Conservation (phyloP, 2,113 vertebrate genomes). For the Myotis lucifugus region DNA sequence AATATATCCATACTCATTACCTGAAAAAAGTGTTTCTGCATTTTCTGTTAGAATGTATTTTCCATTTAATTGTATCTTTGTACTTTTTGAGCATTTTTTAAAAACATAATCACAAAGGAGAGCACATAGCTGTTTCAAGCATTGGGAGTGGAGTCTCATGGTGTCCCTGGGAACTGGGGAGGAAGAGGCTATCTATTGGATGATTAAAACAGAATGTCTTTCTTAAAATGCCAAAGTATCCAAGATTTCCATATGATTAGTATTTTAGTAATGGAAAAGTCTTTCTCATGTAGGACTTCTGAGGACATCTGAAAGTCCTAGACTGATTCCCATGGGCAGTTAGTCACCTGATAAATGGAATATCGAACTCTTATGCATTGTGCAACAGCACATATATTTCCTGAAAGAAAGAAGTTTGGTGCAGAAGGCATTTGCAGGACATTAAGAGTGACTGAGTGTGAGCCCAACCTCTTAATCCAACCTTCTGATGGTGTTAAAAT, state of each 20-base stretch:
- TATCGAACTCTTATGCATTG: rapidly evolving
- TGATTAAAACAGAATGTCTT: neutral
- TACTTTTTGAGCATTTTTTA: neutral
- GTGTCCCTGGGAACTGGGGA: neutral
- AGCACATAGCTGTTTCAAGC: neutral
- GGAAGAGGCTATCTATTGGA: neutral
- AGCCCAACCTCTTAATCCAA: neutral
- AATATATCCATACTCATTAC: no score
- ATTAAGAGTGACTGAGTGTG: rapidly evolving
- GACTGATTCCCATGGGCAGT: rapidly evolving
- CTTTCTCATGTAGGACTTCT: neutral
- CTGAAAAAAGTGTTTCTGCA: neutral
- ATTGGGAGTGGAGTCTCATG: neutral
- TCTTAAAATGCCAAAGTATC: neutral
- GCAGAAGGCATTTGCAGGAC: neutral
- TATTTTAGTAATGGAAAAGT: rapidly evolving
- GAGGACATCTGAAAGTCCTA: neutral
- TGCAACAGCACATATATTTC: neutral
- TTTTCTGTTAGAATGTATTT: neutral
- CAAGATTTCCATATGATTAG: rapidly evolving
- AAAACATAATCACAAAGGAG: neutral
- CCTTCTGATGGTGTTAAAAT: neutral
- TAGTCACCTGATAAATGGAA: neutral
- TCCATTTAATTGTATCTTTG: neutral
- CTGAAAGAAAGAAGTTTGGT: neutral